Conservation (phyloP, 2,113 vertebrate genomes). For the Caranx ignobilis region DNA sequence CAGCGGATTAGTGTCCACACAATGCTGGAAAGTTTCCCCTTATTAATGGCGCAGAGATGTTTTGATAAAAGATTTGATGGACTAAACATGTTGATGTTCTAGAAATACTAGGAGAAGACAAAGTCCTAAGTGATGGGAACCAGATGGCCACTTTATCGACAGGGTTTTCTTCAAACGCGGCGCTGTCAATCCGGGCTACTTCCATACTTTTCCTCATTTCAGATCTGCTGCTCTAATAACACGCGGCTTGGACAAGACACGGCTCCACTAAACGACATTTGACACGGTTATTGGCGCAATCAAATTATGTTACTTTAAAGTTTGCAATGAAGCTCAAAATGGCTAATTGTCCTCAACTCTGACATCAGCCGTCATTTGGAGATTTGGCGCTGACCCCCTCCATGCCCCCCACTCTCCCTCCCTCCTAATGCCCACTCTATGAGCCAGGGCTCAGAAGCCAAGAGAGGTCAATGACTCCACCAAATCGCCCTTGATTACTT, state of each 20-base stretch:
- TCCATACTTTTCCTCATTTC: slow-evolving; percentile 17
- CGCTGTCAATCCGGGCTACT: slow-evolving; percentile 2
- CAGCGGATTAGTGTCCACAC: slow-evolving; percentile 30
- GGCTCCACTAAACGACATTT: slow-evolving; percentile 65
- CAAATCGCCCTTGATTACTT: slow-evolving; percentile 83
- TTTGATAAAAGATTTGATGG: slow-evolving; percentile 41
- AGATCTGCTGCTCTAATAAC: slow-evolving; percentile 36
- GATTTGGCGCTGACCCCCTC: background rate
- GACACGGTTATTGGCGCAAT: slow-evolving; percentile 70
- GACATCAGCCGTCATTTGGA: slow-evolving; percentile 79
- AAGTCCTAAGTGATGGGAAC: slow-evolving; percentile 33
- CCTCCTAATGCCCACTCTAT: slow-evolving; percentile 48
- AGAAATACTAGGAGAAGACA: slow-evolving; percentile 30
- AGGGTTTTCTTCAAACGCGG: background rate
- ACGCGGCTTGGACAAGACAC: slow-evolving; percentile 53
- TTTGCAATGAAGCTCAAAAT: slow-evolving; percentile 84
- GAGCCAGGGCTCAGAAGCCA: slow-evolving; percentile 73
- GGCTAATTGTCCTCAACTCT: slow-evolving; percentile 84
- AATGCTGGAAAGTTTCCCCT: slow-evolving; percentile 16
- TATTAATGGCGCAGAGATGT: slow-evolving; percentile 32
- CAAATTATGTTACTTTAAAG: slow-evolving; percentile 79
- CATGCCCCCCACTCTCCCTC: too few relatives aligned
- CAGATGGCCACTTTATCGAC: slow-evolving; percentile 46
- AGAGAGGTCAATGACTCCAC: slow-evolving; percentile 82
- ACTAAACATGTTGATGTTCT: slow-evolving; percentile 34